phyloP scores from a whole-genome alignment of 64 coral and sea anemone species.

The Anthopleura sola region DNA sequence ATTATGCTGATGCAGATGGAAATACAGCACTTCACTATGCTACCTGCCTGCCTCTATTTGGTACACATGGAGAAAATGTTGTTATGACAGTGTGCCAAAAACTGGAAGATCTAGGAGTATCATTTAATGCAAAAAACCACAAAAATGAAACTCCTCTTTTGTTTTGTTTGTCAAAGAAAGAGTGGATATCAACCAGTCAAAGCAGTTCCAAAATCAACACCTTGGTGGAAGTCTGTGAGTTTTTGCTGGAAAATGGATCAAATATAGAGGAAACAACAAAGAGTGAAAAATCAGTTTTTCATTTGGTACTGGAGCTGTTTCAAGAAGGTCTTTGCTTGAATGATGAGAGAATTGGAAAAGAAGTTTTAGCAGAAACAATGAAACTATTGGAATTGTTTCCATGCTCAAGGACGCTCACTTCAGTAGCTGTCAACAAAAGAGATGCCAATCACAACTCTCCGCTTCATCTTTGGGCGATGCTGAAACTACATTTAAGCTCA shows the following conservation, averaged over 20 bases:
- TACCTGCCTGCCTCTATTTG: neutral
- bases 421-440: neutral
- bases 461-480: neutral
- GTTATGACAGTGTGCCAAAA: neutral
- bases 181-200: neutral
- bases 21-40: slow-evolving; percentile 22
- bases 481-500: neutral
- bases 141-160: slow-evolving; percentile 1
- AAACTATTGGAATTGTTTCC: neutral
- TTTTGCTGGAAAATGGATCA: neutral
- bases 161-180: neutral
- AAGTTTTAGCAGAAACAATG: neutral
- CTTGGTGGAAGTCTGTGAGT: neutral
- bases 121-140: neutral
- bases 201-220: neutral
- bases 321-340: neutral
- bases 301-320: neutral
- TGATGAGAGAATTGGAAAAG: neutral
- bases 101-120: neutral
- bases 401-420: neutral
- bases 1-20: slow-evolving; percentile 6
- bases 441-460: slow-evolving; percentile 1
- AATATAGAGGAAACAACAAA: neutral
- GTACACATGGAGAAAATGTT: neutral
- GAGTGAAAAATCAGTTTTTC: neutral